A percentile compares a stretch with the other conserved stretches of the same genome.
Conservation (phyloP, 2,797 vertebrate genomes). For the Channa striata region DNA sequence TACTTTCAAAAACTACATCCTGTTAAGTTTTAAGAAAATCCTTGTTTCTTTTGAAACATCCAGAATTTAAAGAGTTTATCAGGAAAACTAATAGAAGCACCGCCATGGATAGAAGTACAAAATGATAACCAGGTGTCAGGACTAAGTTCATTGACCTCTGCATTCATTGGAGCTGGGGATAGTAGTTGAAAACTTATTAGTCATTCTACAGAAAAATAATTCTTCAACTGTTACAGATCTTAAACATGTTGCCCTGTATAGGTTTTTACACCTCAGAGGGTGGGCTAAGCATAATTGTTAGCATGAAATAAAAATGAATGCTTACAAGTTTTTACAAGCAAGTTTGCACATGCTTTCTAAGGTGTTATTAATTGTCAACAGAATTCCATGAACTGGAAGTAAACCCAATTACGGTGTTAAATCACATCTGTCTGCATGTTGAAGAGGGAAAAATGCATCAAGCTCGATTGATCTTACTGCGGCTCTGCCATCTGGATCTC, state of each 20-base stretch:
- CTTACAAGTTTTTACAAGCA: constrained; percentile 31
- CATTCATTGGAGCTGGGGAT: too few relatives aligned
- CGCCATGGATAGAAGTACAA: background rate
- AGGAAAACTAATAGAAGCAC: too few relatives aligned
- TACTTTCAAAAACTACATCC: background rate
- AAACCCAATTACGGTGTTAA: constrained; percentile 77
- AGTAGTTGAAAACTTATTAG: background rate
- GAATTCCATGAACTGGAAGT: constrained; percentile 61
- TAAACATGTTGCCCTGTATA: background rate
- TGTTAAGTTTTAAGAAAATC: background rate
- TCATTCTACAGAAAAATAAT: background rate
- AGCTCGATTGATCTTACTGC: constrained; percentile 78
- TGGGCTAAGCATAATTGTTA: background rate
- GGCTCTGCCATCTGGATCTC: constrained; percentile 83
- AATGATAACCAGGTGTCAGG: background rate
- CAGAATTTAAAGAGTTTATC: too few relatives aligned
- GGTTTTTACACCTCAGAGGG: background rate
- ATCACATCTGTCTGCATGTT: constrained; percentile 81
- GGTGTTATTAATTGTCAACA: constrained; percentile 72
- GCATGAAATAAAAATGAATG: constrained; percentile 26
- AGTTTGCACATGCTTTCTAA: constrained; percentile 37
- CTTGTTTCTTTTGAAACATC: constrained; percentile 1
- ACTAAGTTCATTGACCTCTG: too few relatives aligned
- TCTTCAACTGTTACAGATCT: background rate
- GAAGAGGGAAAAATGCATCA: constrained; percentile 74